Conservation (phyloP, 2,888 invertebrate genomes). For the Xestia ashworthii region DNA sequence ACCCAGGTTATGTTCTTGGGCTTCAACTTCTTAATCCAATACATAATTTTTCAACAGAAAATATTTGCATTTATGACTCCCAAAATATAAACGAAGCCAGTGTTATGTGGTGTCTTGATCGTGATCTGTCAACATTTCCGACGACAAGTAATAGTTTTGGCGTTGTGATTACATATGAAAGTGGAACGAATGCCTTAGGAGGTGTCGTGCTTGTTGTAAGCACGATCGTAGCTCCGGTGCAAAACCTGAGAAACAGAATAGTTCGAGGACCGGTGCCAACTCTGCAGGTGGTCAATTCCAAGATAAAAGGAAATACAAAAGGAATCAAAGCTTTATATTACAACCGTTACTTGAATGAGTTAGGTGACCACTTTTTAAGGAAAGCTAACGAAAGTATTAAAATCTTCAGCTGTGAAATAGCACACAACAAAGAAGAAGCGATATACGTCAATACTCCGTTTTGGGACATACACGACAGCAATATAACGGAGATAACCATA, state of each 20-base stretch:
- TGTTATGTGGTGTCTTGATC: slow-evolving; percentile 94
- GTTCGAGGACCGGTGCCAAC: slow-evolving; percentile 95
- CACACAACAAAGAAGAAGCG: slow-evolving; percentile 95
- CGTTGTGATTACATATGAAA: slow-evolving; percentile 94
- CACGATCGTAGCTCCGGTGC: slow-evolving; percentile 93
- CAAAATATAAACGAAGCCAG: slow-evolving; percentile 92
- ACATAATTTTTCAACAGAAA: slow-evolving; percentile 96
- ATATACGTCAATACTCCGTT: slow-evolving; percentile 95
- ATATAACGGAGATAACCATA: slow-evolving; percentile 97
- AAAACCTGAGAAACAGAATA: slow-evolving; percentile 93
- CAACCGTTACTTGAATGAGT: slow-evolving; percentile 96
- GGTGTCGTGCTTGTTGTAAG: slow-evolving; percentile 95
- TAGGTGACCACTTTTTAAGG: slow-evolving; percentile 96
- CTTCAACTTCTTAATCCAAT: slow-evolving; percentile 97
- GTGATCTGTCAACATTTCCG: slow-evolving; percentile 97
- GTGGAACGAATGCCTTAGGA: slow-evolving; percentile 95
- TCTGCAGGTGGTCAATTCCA: slow-evolving; percentile 92
- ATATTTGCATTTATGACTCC: slow-evolving; percentile 94
- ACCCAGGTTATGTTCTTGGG: slow-evolving; percentile 96
- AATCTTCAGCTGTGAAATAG: slow-evolving; percentile 95
- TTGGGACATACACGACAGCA: slow-evolving; percentile 96
- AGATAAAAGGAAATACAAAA: slow-evolving; percentile 95
- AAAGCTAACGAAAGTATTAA: slow-evolving; percentile 97
- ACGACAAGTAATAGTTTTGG: slow-evolving; percentile 96
- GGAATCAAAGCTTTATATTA: slow-evolving; percentile 96